A percentile compares a stretch with the other conserved stretches of the same genome.
phyloP scores from a whole-genome alignment of 2,113 vertebrate genomes.

The Ariopsis seemanni region DNA sequence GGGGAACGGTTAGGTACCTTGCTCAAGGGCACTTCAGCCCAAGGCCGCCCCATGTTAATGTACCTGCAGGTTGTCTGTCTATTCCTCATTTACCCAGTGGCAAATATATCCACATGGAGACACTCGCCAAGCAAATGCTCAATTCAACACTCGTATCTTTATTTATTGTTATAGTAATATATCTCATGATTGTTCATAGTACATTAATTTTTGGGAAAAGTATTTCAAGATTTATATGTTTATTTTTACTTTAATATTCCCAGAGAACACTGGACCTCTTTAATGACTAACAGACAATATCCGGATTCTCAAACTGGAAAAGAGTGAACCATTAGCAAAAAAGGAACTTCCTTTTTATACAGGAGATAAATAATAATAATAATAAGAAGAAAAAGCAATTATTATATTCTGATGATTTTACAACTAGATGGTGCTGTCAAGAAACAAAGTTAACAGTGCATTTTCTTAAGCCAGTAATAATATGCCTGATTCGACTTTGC shows the following conservation, averaged over 20 bases:
- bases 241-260: slow-evolving; percentile 32
- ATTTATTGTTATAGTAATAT: slow-evolving; percentile 49
- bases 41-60: too few species aligned
- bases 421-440: slow-evolving; percentile 16
- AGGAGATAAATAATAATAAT: slow-evolving; percentile 1
- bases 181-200: slow-evolving; percentile 45
- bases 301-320: slow-evolving; percentile 1
- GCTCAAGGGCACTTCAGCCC: too few species aligned
- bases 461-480: not conserved
- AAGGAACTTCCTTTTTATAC: slow-evolving; percentile 27
- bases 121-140: slow-evolving; percentile 43
- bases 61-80: too few species aligned
- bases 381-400: not conserved
- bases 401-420: slow-evolving; percentile 26
- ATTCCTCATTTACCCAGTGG: not conserved
- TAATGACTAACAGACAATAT: slow-evolving; percentile 1
- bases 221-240: not conserved
- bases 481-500: slow-evolving; percentile 21
- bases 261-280: slow-evolving; percentile 27
- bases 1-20: too few species aligned
- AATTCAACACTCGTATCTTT: slow-evolving; percentile 56
- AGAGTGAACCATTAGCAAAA: not conserved
- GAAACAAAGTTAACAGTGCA: not conserved
- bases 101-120: slow-evolving; percentile 32
- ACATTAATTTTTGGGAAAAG: slow-evolving; percentile 33